Evolutionary conservation across 2,888 invertebrate species (phyloP).

Genomic region (Phengaris arion): DNA sequence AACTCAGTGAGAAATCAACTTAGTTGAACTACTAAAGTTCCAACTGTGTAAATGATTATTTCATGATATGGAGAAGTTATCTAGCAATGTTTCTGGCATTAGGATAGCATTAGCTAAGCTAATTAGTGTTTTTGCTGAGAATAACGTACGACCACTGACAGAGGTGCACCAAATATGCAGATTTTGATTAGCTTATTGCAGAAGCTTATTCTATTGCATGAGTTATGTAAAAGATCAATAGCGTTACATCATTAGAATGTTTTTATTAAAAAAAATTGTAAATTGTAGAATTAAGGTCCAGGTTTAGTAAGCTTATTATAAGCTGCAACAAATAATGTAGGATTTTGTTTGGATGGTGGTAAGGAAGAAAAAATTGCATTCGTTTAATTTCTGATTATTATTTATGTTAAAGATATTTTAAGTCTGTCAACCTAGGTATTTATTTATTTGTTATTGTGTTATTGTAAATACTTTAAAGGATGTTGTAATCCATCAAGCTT

Average conservation of each 20-base stretch:
- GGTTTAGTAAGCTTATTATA: background rate
- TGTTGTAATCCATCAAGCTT: conserved; percentile 27
- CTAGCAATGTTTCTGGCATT: background rate
- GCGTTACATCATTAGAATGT: too few relatives aligned
- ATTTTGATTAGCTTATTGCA: background rate
- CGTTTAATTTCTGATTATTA: too few relatives aligned
- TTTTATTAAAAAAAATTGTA: too few relatives aligned
- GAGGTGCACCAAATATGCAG: background rate
- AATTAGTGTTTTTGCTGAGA: background rate
- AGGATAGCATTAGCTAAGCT: background rate
- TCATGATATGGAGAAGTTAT: background rate
- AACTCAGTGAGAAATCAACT: background rate
- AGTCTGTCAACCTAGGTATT: background rate
- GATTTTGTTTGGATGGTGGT: background rate
- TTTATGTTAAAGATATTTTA: background rate
- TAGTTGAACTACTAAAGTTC: background rate
- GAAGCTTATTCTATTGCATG: background rate
- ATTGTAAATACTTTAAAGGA: background rate
- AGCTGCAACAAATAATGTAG: background rate
- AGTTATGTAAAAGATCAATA: background rate
- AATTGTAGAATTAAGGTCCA: too few relatives aligned
- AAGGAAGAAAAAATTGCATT: background rate
- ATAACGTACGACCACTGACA: background rate
- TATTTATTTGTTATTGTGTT: background rate
- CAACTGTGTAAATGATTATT: background rate